Conservation (phyloP, 2,888 invertebrate species). For the Apotomis turbidana region DNA sequence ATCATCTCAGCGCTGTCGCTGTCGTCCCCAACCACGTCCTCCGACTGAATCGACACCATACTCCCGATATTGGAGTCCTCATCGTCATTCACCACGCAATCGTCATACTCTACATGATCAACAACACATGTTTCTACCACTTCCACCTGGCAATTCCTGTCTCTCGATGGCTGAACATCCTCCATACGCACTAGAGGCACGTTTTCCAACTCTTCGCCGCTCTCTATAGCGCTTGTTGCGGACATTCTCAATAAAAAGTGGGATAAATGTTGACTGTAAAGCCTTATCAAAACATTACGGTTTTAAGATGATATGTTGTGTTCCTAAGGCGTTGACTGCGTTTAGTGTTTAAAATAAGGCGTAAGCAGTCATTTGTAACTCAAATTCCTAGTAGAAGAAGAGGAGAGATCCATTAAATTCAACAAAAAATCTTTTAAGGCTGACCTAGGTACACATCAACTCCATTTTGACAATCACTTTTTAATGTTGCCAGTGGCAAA, state of each 20-base stretch:
- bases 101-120: conserved; percentile 56
- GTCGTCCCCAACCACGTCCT: conserved; percentile 52
- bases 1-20: conserved; percentile 56
- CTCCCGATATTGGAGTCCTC: conserved; percentile 71
- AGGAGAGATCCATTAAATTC: conserved; percentile 32
- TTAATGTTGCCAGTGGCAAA: conserved; percentile 26
- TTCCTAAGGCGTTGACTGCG: neutral
- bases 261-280: conserved; percentile 19
- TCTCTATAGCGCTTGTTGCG: conserved; percentile 60
- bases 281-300: conserved; percentile 33
- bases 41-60: conserved; percentile 69
- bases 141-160: conserved; percentile 52
- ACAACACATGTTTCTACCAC: conserved; percentile 58
- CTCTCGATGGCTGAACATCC: conserved; percentile 70
- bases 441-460: conserved; percentile 29
- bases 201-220: conserved; percentile 67
- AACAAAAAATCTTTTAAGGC: conserved; percentile 26
- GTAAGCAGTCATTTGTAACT: conserved; percentile 13
- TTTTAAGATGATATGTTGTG: conserved; percentile 9
- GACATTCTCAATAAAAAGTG: conserved; percentile 56
- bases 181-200: conserved; percentile 74
- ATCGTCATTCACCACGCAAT: conserved; percentile 58
- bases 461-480: conserved; percentile 37
- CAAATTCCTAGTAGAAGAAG: neutral
- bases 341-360: neutral